Conservation (phyloP, 2,888 invertebrate species). For the Ochropleura plecta region DNA sequence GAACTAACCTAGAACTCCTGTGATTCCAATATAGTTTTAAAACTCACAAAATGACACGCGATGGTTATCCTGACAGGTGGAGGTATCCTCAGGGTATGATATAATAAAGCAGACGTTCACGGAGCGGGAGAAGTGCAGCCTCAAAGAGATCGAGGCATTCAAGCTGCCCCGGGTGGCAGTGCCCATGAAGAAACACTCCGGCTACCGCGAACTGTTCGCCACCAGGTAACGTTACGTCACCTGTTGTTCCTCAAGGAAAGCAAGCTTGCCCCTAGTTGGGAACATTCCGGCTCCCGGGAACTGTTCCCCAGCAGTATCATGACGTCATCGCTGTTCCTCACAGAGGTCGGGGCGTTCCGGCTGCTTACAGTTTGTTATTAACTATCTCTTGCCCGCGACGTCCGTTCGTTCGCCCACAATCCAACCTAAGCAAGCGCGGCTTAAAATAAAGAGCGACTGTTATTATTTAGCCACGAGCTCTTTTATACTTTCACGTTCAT, state of each 20-base stretch:
- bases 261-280: no score
- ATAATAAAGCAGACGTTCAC: conserved; percentile 91
- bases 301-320: no score
- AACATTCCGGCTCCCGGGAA: no score
- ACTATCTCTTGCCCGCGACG: not conserved
- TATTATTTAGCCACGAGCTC: no score
- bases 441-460: no score
- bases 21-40: not conserved
- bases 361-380: not conserved
- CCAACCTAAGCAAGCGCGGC: no score
- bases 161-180: conserved; percentile 90
- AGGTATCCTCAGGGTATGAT: conserved; percentile 91
- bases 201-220: conserved; percentile 90
- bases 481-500: no score
- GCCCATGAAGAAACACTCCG: conserved; percentile 89
- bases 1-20: not conserved
- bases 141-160: conserved; percentile 91
- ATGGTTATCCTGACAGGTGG: conserved; percentile 79
- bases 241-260: not conserved
- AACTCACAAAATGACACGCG: not conserved
- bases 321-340: not conserved
- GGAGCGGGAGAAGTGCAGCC: conserved; percentile 92
- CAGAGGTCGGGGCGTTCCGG: not conserved
- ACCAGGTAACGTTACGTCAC: conserved; percentile 74
- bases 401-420: no score